phyloP scores from a whole-genome alignment of 2,888 invertebrate genomes.

The Thelaira solivaga region DNA sequence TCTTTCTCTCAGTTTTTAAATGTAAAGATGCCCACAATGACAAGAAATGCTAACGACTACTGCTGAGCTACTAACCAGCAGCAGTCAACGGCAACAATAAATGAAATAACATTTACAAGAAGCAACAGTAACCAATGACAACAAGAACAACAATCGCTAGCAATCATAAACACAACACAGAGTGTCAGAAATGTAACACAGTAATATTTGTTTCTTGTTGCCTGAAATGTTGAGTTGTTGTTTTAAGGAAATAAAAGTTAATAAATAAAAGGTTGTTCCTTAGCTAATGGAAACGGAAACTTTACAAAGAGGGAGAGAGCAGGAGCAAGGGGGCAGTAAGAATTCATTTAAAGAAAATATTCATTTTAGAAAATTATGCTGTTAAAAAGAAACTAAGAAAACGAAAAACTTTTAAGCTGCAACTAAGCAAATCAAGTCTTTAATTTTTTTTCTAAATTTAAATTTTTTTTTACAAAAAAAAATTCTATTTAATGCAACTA shows the following conservation, averaged over 20 bases:
- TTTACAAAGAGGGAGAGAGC: constrained; percentile 3
- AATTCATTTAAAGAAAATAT: too few relatives aligned
- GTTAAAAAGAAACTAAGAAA: too few relatives aligned
- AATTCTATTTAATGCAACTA: too few relatives aligned
- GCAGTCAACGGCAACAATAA: constrained; percentile 31
- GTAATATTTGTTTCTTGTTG: constrained; percentile 38
- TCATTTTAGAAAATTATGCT: too few relatives aligned
- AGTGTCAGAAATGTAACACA: constrained; percentile 53
- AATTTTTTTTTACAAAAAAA: too few relatives aligned
- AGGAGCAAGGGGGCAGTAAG: too few relatives aligned
- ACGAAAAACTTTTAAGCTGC: too few relatives aligned
- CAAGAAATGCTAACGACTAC: constrained; percentile 37
- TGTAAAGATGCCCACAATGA: constrained; percentile 25
- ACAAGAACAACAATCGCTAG: constrained; percentile 14
- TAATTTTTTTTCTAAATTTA: too few relatives aligned
- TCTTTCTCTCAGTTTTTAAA: constrained; percentile 2
- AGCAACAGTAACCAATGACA: constrained; percentile 30
- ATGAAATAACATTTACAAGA: constrained; percentile 48
- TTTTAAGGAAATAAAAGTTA: constrained; percentile 30
- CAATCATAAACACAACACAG: constrained; percentile 45
- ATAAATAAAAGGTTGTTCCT: not conserved
- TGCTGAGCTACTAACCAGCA: constrained; percentile 26
- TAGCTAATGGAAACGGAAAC: not conserved
- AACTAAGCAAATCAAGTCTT: too few relatives aligned
- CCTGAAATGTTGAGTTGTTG: not conserved